A percentile compares a stretch with the other conserved stretches of the same genome.
phyloP scores from a whole-genome alignment of 2,888 invertebrate genomes.

The Zygogramma bicolorata region DNA sequence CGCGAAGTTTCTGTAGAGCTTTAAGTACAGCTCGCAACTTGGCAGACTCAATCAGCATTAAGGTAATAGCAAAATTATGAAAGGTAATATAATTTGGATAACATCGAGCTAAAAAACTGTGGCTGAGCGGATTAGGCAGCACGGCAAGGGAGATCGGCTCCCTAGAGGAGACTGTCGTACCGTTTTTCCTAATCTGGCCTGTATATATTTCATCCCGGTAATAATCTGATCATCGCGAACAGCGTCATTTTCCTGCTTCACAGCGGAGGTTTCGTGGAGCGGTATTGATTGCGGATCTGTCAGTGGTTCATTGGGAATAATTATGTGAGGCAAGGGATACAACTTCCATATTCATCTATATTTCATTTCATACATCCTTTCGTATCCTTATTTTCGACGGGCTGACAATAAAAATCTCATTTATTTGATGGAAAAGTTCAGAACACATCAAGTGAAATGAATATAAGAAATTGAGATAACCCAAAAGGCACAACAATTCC shows the following conservation, averaged over 20 bases:
- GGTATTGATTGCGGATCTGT: neutral
- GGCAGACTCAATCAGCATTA: slow-evolving; percentile 46
- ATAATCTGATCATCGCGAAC: slow-evolving; percentile 10
- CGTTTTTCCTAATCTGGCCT: slow-evolving; percentile 15
- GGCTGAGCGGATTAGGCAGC: slow-evolving; percentile 56
- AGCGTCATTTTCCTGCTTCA: neutral
- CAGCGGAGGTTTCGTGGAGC: neutral
- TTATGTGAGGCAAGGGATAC: too few species aligned
- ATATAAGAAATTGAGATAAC: too few species aligned
- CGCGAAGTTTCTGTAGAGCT: slow-evolving; percentile 28
- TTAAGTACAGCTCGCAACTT: slow-evolving; percentile 43
- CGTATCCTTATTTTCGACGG: too few species aligned
- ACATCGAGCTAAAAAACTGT: slow-evolving; percentile 59
- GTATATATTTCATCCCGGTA: slow-evolving; percentile 1
- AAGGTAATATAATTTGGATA: slow-evolving; percentile 59
- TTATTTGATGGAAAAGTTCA: too few species aligned
- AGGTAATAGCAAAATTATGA: slow-evolving; percentile 51
- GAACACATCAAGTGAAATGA: too few species aligned
- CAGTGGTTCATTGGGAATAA: neutral
- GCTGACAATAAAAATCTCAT: too few species aligned
- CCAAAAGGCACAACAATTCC: too few species aligned
- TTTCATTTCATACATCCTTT: too few species aligned
- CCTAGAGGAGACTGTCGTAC: slow-evolving; percentile 54
- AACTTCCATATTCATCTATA: too few species aligned
- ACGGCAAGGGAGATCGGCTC: slow-evolving; percentile 51